Percentiles rank a stretch among this genome's conserved stretches.
Conservation (phyloP, 2,888 invertebrate genomes). For the Galerucella nymphaeae region DNA sequence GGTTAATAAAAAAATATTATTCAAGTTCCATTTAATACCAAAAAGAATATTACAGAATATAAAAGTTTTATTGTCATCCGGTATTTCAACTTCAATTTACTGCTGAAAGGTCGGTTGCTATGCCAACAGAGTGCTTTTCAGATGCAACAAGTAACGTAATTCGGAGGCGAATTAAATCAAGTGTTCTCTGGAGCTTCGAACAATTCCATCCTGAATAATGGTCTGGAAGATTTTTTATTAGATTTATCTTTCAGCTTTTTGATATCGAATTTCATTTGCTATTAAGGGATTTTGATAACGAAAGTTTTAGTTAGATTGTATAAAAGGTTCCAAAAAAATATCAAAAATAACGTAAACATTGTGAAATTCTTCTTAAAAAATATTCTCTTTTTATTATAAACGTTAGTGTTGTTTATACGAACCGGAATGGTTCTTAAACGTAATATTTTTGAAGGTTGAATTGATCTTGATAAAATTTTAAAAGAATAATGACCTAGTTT, state of each 20-base stretch:
- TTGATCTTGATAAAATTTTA: slow-evolving; percentile 22
- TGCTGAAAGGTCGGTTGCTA: slow-evolving; percentile 46
- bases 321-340: too few species aligned
- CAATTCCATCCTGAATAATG: slow-evolving; percentile 25
- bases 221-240: slow-evolving; percentile 17
- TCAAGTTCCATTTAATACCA: background rate
- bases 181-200: slow-evolving; percentile 28
- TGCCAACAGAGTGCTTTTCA: slow-evolving; percentile 54
- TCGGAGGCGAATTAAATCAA: slow-evolving; percentile 42
- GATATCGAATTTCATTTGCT: slow-evolving; percentile 12
- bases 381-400: too few species aligned
- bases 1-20: background rate
- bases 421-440: background rate
- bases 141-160: slow-evolving; percentile 52
- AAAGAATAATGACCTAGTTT: slow-evolving; percentile 18
- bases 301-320: background rate
- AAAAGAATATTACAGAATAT: too few species aligned
- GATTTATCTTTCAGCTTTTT: slow-evolving; percentile 18
- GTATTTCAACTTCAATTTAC: slow-evolving; percentile 33
- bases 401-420: too few species aligned
- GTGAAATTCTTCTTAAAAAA: too few species aligned
- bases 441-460: slow-evolving; percentile 11
- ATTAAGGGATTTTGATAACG: background rate
- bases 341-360: too few species aligned
- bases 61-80: slow-evolving; percentile 22